Base-by-base conservation (phyloP, 2,113 vertebrate genomes). In the Panthera uncia region DNA sequence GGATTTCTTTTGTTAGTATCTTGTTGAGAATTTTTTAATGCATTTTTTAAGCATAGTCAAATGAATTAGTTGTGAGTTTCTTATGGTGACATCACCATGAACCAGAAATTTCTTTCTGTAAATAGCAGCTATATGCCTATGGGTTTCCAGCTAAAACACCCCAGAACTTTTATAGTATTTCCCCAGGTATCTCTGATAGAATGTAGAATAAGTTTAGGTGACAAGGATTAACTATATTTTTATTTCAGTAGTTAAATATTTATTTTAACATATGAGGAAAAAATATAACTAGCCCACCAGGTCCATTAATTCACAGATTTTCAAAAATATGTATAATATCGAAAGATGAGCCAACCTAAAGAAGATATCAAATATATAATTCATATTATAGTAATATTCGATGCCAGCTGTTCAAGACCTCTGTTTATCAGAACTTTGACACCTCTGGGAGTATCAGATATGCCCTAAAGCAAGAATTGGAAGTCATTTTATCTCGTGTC, bases 241-340 rank as follows among this genome's bases (percentile, higher is more conserved):
- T 71, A 79, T 89, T 89, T 89, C 76, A 80, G 66, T 86, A 81
- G 69, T 36, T 82, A 69, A 5, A 18, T 55, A 88, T 68, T 66
- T 76, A 76, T 96, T 88, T 97, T 92, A 57, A 41, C 36, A 63
- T 52, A 11, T 74, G 57, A 48, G n/a, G 11, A 93, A 92, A 83
- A 57, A 74, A 74, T 27, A 52, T 41, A 57, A 90, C 63, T 52
- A 61, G 16, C 7, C 27, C 29, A 52, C 21, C 15, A 69, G 41
- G 52, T 3, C 19, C 55, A 55, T 41, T 71, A 48, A 71, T 73
- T 71, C 38, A 87, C 38, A 89, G 25, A 88, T 89, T 92, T 73
- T 92, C 41, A 45, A 36, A 94, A 63, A 91, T 41, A 31, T 21
- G 3, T 48, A 18, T 31, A 66, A 33, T 55, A 83, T 96, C 63